These are phyloP conservation scores for Leptinotarsa defecta DNA, from an alignment of 1,140 invertebrate species.

Conservation along the genomic window DNA sequence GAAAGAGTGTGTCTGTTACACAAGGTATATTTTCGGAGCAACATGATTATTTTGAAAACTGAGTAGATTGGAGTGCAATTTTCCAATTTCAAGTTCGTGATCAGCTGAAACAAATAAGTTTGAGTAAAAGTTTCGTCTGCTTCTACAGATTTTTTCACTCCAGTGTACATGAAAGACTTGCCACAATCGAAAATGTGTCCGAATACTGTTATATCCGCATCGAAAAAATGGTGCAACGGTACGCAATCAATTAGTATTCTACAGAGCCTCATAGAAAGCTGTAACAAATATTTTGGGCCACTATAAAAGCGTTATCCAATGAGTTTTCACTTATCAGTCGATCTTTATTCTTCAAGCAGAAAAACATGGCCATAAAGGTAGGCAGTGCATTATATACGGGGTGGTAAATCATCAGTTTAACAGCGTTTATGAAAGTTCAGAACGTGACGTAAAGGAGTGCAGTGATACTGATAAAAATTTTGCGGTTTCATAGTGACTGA, in stretches of 20 bases:
- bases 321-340: constrained; percentile 22
- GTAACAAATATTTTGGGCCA: constrained; percentile 21
- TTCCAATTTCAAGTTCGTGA: too few relatives aligned
- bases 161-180: not conserved
- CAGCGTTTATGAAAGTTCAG: constrained; percentile 1
- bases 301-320: constrained; percentile 17
- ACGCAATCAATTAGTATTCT: constrained; percentile 22
- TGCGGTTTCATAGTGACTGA: constrained; percentile 4
- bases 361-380: constrained; percentile 24
- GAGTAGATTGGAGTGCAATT: too few relatives aligned
- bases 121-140: too few relatives aligned
- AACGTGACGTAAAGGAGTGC: constrained; percentile 17
- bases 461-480: constrained; percentile 11
- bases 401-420: constrained; percentile 11
- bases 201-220: constrained; percentile 7
- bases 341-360: constrained; percentile 19
- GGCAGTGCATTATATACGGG: not conserved
- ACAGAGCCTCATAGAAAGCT: constrained; percentile 24
- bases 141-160: too few relatives aligned
- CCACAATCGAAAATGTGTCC: not conserved
- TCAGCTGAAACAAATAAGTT: too few relatives aligned
- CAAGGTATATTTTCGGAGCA: too few relatives aligned
- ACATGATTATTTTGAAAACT: too few relatives aligned
- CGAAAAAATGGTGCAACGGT: constrained; percentile 24
- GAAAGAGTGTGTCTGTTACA: too few relatives aligned